Base-by-base conservation (phyloP, 2,113 vertebrate species). In the Periophthalmus modestus region DNA sequence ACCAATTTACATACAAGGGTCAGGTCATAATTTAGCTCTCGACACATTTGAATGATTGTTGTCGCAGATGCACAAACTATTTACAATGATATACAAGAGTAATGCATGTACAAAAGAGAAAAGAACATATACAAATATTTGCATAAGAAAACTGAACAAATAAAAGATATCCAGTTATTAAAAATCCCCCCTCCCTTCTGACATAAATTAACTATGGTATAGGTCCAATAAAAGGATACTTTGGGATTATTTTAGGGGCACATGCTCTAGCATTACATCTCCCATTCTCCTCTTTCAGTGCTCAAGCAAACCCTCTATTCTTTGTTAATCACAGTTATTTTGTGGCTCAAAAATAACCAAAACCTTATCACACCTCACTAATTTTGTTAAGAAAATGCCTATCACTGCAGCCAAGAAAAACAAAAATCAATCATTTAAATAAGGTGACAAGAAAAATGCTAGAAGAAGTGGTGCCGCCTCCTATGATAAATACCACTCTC, bases 41-140 rank as follows among this genome's bases (percentile, higher is more conserved):
- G 75, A 73, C 63, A 77, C 58, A 46, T 79, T 68, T 79, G 39
- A 81, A 85, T 93, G 93, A 94, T 94, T 94, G 92, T 88, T 92
- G 92, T 93, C 93, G 91, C 93, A 89, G 86, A 94, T 83, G 90
- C 85, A 84, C 81, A 82, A 75, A 81, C 65, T 94, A 94, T 94
- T 86, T 93, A 94, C 93, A 94, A 58, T 91, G 88, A 93, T 55
- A 87, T 93, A 93, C 92, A 93, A 89, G 79, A 87, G 74, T 74
- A 81, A 91, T 82, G 86, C 86, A 92, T 91, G 91, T 94, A 94
- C 93, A 94, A 94, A 93, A 67, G 93, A 85, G 87, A 75, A 81
- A 82, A 91, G 47, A 88, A 91, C 59, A 81, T 94, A 88, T 94
- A 93, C 87, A 93, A 91, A 92, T 87, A 85, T 92, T 90, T 88